Base-by-base conservation (phyloP, 2,888 invertebrate genomes). In the Xestia ashworthii region DNA sequence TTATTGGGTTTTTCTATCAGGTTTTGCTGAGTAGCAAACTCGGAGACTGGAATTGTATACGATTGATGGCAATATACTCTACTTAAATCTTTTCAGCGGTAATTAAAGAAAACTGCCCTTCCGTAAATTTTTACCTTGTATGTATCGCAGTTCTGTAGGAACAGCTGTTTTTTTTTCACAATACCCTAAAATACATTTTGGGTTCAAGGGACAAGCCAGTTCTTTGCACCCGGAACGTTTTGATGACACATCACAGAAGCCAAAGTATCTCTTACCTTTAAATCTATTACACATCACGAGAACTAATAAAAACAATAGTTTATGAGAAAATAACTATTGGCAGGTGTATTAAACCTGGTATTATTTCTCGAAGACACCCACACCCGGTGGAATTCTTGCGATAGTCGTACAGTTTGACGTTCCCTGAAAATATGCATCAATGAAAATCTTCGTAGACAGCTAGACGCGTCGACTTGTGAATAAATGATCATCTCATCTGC, bases 141-240 rank as follows among this genome's bases (percentile, higher is more conserved):
- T 32, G 32, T 32, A 32, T 32, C 3, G 32, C 32, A 32, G 32
- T 32, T 3, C 32, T 32, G 32, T 32, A 32, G 32, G 1, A 32
- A 32, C 32, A 32, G 32, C 32, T 32, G 32, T 32, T 32, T 32
- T 32, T 32, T 32, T 32, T 32, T 32, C 32, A 32, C 58, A 58
- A 25, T 25, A 14, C 55, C 62, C 38, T 25, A 58, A 46, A 53
- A 16, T 25, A 3, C 3, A 0, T 0, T 11, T 3, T 4, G n/a
- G 11, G 3, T 19, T 12, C 32, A 19, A n/a, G n/a, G n/a, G 50
- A 25, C 9, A 12, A 12, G 32, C 14, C 16, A 6, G n/a, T 25
- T 19, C 12, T 65, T 82, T 76, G 82, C 82, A 82, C 76, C n/a
- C 60, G 46, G n/a, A 25, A 25, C 65, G 22, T 82, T 76, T 82